A percentile compares a stretch with the other conserved stretches of the same genome.
Conservation (phyloP, 2,113 vertebrate species). For the Rhynchomys soricoides region DNA sequence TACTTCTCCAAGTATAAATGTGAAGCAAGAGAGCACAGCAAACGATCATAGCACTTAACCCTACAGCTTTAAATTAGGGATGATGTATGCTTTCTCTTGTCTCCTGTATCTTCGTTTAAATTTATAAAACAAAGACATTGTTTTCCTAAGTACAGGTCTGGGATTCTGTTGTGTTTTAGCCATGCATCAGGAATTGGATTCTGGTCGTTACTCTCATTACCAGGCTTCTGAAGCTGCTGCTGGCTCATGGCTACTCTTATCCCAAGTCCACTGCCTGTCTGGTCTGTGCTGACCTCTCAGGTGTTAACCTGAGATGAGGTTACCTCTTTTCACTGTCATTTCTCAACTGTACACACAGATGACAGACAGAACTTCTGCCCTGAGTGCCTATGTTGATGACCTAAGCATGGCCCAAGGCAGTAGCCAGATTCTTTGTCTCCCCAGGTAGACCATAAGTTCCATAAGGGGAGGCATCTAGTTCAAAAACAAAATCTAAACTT, state of each 20-base stretch:
- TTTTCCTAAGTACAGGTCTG: not conserved
- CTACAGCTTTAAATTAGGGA: not conserved
- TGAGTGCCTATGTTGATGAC: no score
- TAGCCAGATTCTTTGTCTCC: not conserved
- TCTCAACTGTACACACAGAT: not conserved
- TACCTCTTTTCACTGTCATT: not conserved
- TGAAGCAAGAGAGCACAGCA: not conserved
- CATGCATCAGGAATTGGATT: not conserved
- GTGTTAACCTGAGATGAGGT: not conserved
- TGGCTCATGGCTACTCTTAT: not conserved
- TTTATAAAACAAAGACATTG: not conserved
- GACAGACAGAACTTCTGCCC: not conserved
- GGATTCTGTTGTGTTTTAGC: not conserved
- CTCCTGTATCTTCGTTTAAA: not conserved
- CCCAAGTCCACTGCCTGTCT: not conserved
- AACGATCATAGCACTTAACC: not conserved
- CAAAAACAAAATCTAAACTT: not conserved
- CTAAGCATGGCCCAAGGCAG: not conserved
- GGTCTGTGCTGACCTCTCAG: not conserved
- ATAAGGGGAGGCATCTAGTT: not conserved
- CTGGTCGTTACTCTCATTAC: not conserved
- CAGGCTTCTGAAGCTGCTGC: not conserved
- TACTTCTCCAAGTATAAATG: not conserved
- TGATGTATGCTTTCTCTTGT: not conserved
- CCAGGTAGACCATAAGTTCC: not conserved